Base-by-base conservation (phyloP, 2,888 invertebrate genomes). In the Chrysodeixis includens region DNA sequence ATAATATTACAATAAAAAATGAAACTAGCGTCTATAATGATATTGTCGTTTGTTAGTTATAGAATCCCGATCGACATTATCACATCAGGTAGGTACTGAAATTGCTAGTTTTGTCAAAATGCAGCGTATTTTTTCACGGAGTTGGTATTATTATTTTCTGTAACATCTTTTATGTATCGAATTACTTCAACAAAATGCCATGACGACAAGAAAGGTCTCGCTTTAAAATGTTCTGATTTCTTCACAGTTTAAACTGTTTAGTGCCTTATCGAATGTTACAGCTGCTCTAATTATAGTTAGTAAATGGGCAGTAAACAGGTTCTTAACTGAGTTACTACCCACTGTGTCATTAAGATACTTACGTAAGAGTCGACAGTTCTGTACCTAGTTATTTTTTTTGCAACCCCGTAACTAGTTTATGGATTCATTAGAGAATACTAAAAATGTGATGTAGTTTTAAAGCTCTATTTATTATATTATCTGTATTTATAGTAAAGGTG, bases 261-360 rank as follows among this genome's bases (percentile, higher is more conserved):
- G 40, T 40, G 14, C 40, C 40, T 40, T 40, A 40, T 40, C 40
- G 40, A 40, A 40, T 40, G 40, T 40, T 40, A 40, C 40, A 40
- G 40, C 40, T n/a, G 40, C 40, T 40, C 40, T 40, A 40, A 40
- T 40, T 40, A 40, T 40, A 40, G 40, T 40, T 40, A 40, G 40
- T 40, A 40, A 40, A 40, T 40, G 40, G 40, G 40, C 40, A 40
- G 40, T 40, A 40, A 40, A 40, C 40, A 40, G n/a, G 40, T 40
- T 40, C 40, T n/a, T 40, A 40, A 40, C 40, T n/a, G 5, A 40
- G n/a, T 40, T 40, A 40, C 40, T 40, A n/a, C 40, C 40, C 40
- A 40, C 40, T 40, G 40, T 40, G 40, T n/a, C 40, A 40, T n/a
- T 40, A n/a, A 7, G n/a, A 40, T 40, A 40, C 40, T 40, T 40